Conservation (phyloP, 2,888 invertebrate species). For the Eilema depressum region DNA sequence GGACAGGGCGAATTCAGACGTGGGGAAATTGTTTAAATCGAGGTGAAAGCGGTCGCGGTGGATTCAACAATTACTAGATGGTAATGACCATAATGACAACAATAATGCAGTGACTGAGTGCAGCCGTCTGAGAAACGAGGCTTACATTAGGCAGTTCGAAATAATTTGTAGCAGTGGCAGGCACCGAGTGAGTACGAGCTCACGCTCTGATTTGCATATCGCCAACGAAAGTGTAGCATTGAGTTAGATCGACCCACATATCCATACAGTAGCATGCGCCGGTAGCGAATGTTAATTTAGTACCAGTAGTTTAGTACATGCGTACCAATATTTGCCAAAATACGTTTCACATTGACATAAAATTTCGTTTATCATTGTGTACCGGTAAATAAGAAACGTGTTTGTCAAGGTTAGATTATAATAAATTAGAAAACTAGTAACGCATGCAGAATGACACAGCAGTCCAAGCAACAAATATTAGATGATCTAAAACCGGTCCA, state of each 20-base stretch:
- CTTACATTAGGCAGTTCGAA: constrained; percentile 57
- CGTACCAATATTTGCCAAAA: constrained; percentile 8
- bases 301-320: constrained; percentile 14
- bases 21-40: constrained; percentile 68
- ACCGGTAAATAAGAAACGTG: constrained; percentile 40
- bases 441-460: constrained; percentile 63
- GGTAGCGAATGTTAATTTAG: constrained; percentile 38
- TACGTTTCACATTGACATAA: constrained; percentile 17
- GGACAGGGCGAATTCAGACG: constrained; percentile 58
- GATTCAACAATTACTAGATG: constrained; percentile 65
- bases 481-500: constrained; percentile 71
- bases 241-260: constrained; percentile 70
- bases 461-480: constrained; percentile 54
- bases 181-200: constrained; percentile 59
- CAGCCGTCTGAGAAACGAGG: constrained; percentile 59
- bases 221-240: constrained; percentile 80
- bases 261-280: constrained; percentile 31
- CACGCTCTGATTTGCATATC: constrained; percentile 83
- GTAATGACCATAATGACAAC: constrained; percentile 69
- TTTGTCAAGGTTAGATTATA: constrained; percentile 54
- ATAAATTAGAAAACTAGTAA: constrained; percentile 60
- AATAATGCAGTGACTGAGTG: constrained; percentile 62
- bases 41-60: constrained; percentile 71
- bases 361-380: constrained; percentile 17
- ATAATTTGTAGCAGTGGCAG: constrained; percentile 63